phyloP scores from a whole-genome alignment of 2,888 invertebrate genomes.

The Drosophila infuscata region DNA sequence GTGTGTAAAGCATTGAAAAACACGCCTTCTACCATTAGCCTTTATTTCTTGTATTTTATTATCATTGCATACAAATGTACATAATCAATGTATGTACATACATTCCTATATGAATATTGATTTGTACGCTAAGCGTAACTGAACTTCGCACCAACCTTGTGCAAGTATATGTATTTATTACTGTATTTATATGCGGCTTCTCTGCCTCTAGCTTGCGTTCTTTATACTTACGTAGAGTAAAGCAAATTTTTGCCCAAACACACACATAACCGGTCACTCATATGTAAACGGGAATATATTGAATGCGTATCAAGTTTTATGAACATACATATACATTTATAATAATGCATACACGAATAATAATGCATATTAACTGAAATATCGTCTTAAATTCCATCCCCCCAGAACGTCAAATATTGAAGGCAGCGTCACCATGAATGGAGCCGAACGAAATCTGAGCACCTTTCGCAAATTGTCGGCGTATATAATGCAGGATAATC shows the following conservation, averaged over 20 bases:
- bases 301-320: slow-evolving; percentile 1
- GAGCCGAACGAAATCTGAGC: slow-evolving; percentile 92
- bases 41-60: not conserved
- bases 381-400: slow-evolving; percentile 1
- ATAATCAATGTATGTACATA: slow-evolving; percentile 1
- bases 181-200: not conserved
- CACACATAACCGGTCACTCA: slow-evolving; percentile 16
- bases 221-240: slow-evolving; percentile 1
- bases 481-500: slow-evolving; percentile 98
- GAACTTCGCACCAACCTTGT: slow-evolving; percentile 54
- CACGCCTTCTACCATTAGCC: not conserved
- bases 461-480: slow-evolving; percentile 96
- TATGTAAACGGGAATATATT: slow-evolving; percentile 10
- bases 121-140: slow-evolving; percentile 29
- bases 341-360: not conserved
- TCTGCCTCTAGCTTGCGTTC: slow-evolving; percentile 8
- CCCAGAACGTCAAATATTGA: slow-evolving; percentile 91
- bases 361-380: not conserved
- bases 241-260: not conserved
- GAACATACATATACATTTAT: not conserved
- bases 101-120: slow-evolving; percentile 19
- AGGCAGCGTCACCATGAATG: slow-evolving; percentile 94
- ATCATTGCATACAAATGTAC: not conserved
- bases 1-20: not conserved
- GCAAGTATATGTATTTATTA: slow-evolving; percentile 13